Evolutionary conservation across 2,113 vertebrate genomes (phyloP), one percentile per base, ranked within the genome.

Genomic region (Anoplopoma fimbria): DNA sequence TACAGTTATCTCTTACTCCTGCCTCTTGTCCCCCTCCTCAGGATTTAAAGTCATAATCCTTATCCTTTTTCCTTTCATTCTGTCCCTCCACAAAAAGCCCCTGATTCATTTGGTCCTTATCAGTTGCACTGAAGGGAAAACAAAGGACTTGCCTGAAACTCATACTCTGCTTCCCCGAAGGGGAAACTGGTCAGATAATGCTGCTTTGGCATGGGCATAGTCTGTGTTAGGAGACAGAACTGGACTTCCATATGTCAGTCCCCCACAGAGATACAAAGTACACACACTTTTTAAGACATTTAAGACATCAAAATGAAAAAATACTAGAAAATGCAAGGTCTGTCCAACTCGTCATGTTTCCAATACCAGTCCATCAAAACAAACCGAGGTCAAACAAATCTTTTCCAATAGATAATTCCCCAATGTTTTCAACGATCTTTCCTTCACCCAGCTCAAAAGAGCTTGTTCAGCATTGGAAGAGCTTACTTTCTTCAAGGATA

Each of bases 71-170:
- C 87, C 88, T 81, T 72, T 88, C 63, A 82, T 89, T 88, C 79
- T 88, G 42, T 77, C 68, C 74, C 55, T 79, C 79, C 69, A 78
- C 47, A 77, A 77, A 90, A 92, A 91, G 51, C 62, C 75, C 85
- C 86, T 61, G 77, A 90, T 89, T 90, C 79, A 89, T 89, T 83
- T 60, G 64, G 77, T 76, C 31, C 84, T 93, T 92, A 91, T 94
- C 92, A 82, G 89, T 74, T 76, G 47, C 34, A 82, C 77, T 76
- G 81, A 93, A 86, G 60, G 82, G 63, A 89, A 92, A 92, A 92
- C 91, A 94, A 94, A 90, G 69, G 83, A 73, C 29, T 85, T 84
- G 78, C 78, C 87, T 87, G 83, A 89, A 92, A 89, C 63, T 80
- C 68, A 51, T 71, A 69, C 87, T 49, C 42, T 14, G 27, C 64